A percentile compares a stretch with the other conserved stretches of the same genome.
phyloP scores from a whole-genome alignment of 2,113 vertebrate species.

The Poeciliopsis turrubarensis region DNA sequence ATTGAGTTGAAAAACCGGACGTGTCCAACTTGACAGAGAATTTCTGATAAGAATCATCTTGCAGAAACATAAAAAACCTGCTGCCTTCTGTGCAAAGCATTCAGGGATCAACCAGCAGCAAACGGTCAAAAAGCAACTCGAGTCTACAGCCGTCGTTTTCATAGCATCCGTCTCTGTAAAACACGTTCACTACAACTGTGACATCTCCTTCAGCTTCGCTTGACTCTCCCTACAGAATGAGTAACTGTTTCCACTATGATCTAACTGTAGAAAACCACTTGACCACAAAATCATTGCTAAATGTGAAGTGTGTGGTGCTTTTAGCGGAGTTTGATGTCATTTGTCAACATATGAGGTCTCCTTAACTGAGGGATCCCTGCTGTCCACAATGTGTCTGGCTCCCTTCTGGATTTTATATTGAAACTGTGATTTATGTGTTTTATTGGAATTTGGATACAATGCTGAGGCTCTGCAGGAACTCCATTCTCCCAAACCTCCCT shows the following conservation, averaged over 20 bases:
- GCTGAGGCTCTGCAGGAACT: neutral
- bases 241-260: slow-evolving; percentile 56
- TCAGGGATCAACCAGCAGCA: neutral
- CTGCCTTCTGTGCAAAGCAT: neutral
- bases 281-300: slow-evolving; percentile 37
- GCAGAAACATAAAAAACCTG: neutral
- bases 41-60: neutral
- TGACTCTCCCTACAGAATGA: slow-evolving; percentile 29
- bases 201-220: slow-evolving; percentile 28
- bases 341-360: slow-evolving; percentile 23
- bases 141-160: neutral
- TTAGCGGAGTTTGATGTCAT: slow-evolving; percentile 27
- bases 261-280: slow-evolving; percentile 14
- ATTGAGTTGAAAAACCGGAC: too few relatives aligned
- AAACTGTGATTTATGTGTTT: slow-evolving; percentile 47
- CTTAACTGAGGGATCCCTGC: slow-evolving; percentile 8
- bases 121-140: neutral
- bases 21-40: too few relatives aligned
- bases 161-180: neutral
- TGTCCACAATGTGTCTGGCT: slow-evolving; percentile 21
- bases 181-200: slow-evolving; percentile 15
- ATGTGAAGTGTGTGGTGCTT: slow-evolving; percentile 23
- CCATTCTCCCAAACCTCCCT: too few relatives aligned
- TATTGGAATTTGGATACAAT: neutral
- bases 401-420: slow-evolving; percentile 12